Percentiles rank a stretch among this genome's conserved stretches.
Conservation (phyloP, 2,888 invertebrate species). For the Morpho achilles region DNA sequence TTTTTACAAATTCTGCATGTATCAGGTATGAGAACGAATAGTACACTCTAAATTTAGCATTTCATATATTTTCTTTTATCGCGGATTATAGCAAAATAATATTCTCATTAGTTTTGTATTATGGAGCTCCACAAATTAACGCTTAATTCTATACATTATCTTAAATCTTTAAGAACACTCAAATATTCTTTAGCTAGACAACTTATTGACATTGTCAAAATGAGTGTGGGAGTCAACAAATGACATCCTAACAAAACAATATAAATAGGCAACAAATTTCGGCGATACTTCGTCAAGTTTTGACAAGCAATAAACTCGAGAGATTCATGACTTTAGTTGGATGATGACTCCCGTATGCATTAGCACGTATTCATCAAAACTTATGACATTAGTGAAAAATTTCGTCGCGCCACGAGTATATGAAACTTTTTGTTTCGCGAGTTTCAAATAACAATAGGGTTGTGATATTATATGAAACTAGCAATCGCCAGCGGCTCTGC, state of each 20-base stretch:
- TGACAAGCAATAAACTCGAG: constrained; percentile 1
- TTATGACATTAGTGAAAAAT: constrained; percentile 15
- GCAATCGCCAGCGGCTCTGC: too few relatives aligned
- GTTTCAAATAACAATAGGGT: not conserved
- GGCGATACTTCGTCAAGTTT: not conserved
- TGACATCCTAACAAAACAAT: not conserved
- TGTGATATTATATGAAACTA: too few relatives aligned
- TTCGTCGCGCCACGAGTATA: constrained; percentile 6
- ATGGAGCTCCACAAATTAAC: too few relatives aligned
- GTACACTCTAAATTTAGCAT: too few relatives aligned
- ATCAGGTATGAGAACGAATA: too few relatives aligned
- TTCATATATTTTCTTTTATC: too few relatives aligned
- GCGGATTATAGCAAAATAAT: too few relatives aligned
- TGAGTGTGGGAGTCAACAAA: too few relatives aligned
- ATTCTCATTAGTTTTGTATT: too few relatives aligned
- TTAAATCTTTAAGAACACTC: not conserved
- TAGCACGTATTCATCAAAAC: constrained; percentile 16
- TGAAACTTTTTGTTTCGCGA: constrained; percentile 11
- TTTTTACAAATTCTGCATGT: too few relatives aligned
- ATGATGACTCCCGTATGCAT: not conserved
- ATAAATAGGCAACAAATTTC: not conserved
- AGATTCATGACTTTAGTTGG: constrained; percentile 4
- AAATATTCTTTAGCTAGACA: too few relatives aligned
- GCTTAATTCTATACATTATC: not conserved
- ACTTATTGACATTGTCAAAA: too few relatives aligned